These are phyloP conservation scores for Melospiza georgiana DNA, from an alignment of 2,113 vertebrate genomes.

Conservation along the genomic window DNA sequence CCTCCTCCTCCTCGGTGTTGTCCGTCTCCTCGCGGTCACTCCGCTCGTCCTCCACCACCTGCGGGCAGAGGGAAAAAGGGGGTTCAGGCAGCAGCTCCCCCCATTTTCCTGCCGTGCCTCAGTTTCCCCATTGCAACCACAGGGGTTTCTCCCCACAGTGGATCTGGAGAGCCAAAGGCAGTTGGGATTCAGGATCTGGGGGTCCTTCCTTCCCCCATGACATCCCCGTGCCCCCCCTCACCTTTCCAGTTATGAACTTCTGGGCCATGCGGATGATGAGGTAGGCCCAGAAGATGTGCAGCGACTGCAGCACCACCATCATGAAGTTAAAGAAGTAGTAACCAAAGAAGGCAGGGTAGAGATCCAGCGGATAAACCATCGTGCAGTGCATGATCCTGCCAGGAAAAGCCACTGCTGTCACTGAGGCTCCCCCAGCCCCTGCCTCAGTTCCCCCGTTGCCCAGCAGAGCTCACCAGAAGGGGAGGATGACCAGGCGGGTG, in stretches of 20 bases:
- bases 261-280: conserved; percentile 92
- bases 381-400: conserved; percentile 93
- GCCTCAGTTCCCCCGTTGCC: background rate
- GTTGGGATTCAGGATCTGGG: fast-evolving
- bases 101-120: fast-evolving
- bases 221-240: background rate
- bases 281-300: conserved; percentile 94
- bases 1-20: conserved; percentile 82
- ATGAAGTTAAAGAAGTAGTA: conserved; percentile 97
- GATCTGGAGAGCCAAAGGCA: fast-evolving
- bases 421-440: fast-evolving
- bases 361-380: conserved; percentile 84
- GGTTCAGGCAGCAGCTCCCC: too few relatives aligned
- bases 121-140: background rate
- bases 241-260: conserved; percentile 91
- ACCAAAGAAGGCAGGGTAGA: conserved; percentile 91
- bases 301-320: conserved; percentile 85
- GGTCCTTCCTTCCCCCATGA: background rate
- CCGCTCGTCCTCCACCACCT: conserved; percentile 88
- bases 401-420: fast-evolving
- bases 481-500: conserved; percentile 90
- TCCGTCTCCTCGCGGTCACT: conserved; percentile 94
- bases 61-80: fast-evolving
- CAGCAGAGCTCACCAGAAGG: conserved; percentile 81
- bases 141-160: fast-evolving